phyloP scores from a whole-genome alignment of 2,797 vertebrate species.

The Neopelma chrysocephalum region DNA sequence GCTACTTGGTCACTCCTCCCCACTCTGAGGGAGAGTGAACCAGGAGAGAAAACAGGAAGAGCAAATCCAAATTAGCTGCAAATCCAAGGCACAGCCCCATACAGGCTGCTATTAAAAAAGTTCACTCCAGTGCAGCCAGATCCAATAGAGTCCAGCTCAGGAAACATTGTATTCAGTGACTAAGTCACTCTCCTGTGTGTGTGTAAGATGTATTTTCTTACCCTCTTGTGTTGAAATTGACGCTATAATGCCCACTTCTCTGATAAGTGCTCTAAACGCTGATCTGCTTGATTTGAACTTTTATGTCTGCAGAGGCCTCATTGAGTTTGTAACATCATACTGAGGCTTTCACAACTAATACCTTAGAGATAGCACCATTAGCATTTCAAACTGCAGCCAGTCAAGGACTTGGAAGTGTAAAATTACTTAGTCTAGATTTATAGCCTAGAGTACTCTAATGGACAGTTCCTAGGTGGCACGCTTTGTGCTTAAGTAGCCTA shows the following conservation, averaged over 20 bases:
- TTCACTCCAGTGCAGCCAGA: background rate
- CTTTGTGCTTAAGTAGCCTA: background rate
- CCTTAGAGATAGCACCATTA: background rate
- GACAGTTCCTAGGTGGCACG: background rate
- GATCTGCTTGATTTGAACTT: background rate
- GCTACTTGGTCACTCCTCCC: background rate
- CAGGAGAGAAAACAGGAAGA: background rate
- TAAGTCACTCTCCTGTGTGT: background rate
- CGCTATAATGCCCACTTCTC: background rate
- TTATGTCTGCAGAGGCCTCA: background rate
- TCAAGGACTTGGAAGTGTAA: background rate
- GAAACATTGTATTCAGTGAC: background rate
- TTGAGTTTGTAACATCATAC: background rate
- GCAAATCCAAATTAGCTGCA: background rate
- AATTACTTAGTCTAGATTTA: background rate
- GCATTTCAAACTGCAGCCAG: background rate
- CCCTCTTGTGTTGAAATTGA: background rate
- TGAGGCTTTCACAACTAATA: background rate
- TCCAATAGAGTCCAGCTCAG: background rate
- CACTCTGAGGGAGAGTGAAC: rapidly evolving
- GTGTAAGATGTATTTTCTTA: background rate
- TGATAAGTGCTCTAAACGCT: background rate
- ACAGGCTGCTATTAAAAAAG: background rate
- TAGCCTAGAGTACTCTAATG: background rate
- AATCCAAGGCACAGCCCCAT: background rate